Evolutionary conservation across 2,113 vertebrate genomes (phyloP), one percentile per base, ranked within the genome.

Genomic region (Lonchura striata): DNA sequence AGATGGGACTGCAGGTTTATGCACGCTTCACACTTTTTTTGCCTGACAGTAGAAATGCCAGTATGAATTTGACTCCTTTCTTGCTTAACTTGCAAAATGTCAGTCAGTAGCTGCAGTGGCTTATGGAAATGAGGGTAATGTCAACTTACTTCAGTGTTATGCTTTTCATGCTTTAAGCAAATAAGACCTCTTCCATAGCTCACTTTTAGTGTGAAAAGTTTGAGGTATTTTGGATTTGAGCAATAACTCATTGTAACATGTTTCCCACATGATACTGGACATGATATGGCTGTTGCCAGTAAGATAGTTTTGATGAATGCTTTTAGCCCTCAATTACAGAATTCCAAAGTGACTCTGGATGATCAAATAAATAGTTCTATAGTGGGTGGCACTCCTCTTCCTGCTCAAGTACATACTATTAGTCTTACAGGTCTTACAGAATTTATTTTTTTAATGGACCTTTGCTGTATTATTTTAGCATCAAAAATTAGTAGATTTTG

Each of bases 81-180:
- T 82, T 72, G 54, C 90, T 94, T 97, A 91, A 93, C 90, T 88
- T 70, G 90, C 71, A 90, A 80, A 93, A 57, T 41, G 85, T 91
- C 94, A 90, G 90, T 95, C 84, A 83, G 82, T 70, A 77, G 90
- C 72, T 88, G 46, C 53, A 61, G 74, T 65, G 91, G 49, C 80
- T 95, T 95, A 95, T 92, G 94, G 94, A 95, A 90, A 95, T 91
- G 71, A 92, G 75, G 82, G 59, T 90, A 80, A 85, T 88, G 96
- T 95, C 95, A 95, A 14, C 85, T 96, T 91, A 50, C 57, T 92
- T 96, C 93, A 96, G 59, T 82, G 91, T 95, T 91, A 85, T 1
- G 33, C 42, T 80, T 85, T 91, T 91, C 47, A 52, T 88, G 85
- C 93, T 88, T 86, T 74, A 77, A 95, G 90, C 63, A 95, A 94